phyloP scores from a whole-genome alignment of 1,140 invertebrate genomes.

The Bombus pyrosoma region DNA sequence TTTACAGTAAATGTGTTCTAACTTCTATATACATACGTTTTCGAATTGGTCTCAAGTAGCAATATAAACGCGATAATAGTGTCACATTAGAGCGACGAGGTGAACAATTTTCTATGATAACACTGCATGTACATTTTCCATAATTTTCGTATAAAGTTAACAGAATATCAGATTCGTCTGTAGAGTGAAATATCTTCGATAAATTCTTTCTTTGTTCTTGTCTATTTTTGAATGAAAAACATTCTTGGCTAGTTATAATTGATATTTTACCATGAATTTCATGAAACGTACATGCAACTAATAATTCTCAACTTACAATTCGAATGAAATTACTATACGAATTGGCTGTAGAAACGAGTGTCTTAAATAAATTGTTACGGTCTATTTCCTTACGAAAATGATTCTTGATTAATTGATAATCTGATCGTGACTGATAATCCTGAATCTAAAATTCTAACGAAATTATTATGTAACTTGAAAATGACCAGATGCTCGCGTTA shows the following conservation, averaged over 20 bases:
- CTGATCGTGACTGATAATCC: background rate
- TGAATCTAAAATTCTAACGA: background rate
- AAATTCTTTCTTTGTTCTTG: background rate
- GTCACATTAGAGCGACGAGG: too few relatives aligned
- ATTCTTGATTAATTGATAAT: background rate
- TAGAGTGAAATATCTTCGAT: background rate
- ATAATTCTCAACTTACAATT: background rate
- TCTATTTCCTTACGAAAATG: too few relatives aligned
- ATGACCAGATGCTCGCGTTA: too few relatives aligned
- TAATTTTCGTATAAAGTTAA: background rate
- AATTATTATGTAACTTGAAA: background rate
- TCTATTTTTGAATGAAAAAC: background rate
- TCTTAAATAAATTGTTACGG: background rate
- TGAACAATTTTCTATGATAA: too few relatives aligned
- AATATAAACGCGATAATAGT: too few relatives aligned
- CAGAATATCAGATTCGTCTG: background rate
- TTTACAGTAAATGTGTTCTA: too few relatives aligned
- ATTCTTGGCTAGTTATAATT: background rate
- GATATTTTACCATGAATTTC: background rate
- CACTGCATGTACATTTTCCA: too few relatives aligned
- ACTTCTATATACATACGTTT: too few relatives aligned
- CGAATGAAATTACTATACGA: background rate
- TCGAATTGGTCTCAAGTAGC: too few relatives aligned
- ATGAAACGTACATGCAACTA: background rate
- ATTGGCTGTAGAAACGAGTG: too few relatives aligned